These are phyloP conservation scores for Marcusenius ussheri DNA, from an alignment of 2,113 vertebrate species.

Conservation along the genomic window DNA sequence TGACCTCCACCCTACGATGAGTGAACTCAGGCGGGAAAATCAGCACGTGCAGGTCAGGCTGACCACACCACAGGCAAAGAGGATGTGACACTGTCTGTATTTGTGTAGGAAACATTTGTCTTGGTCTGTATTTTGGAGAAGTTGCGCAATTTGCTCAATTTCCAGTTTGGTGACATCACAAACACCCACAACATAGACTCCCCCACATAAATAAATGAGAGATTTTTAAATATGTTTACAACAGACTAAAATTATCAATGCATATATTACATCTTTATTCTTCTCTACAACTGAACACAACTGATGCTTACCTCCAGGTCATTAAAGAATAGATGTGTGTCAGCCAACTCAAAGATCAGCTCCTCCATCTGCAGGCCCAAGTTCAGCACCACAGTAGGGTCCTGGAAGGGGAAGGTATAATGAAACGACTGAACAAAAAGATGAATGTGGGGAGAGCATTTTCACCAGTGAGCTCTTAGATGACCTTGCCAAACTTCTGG, in stretches of 20 bases:
- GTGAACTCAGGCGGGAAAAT: neutral
- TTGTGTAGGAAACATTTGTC: neutral
- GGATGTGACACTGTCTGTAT: neutral
- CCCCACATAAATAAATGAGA: neutral
- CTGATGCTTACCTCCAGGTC: conserved; percentile 77
- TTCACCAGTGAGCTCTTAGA: neutral
- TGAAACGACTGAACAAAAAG: neutral
- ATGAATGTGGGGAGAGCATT: neutral
- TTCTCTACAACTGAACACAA: neutral
- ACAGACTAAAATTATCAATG: neutral
- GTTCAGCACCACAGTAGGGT: conserved; percentile 84
- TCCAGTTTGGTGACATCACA: neutral
- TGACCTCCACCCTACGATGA: neutral
- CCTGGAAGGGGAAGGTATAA: conserved; percentile 51
- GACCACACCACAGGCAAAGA: neutral
- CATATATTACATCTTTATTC: neutral
- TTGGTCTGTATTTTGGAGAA: neutral
- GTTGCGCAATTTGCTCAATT: neutral
- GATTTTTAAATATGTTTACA: neutral
- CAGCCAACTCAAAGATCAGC: conserved; percentile 97
- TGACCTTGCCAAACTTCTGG: conserved; percentile 95
- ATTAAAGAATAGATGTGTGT: conserved; percentile 97
- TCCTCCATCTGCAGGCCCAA: conserved; percentile 96
- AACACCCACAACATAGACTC: neutral
- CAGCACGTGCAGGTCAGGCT: neutral